Evolutionary conservation across 2,797 vertebrate genomes (phyloP), one percentile per base, ranked within the genome.

Genomic region (Hypotaenidia philippensis): DNA sequence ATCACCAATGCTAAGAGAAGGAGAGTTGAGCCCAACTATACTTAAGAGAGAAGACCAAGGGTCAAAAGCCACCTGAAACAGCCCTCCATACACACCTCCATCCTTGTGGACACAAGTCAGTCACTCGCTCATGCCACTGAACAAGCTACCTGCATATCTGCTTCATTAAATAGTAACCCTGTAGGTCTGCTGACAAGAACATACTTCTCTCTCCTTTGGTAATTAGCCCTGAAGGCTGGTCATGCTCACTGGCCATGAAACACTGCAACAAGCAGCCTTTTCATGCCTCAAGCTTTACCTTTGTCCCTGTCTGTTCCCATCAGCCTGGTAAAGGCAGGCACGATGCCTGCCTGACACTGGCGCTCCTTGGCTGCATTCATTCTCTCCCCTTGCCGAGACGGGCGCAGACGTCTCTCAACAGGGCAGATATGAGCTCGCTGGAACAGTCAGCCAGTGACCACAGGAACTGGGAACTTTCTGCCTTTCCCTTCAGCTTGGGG

Each of bases 131-230:
- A 34, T 55, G 64, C 83, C 78, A 59, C 9, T 57, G 90, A 96
- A 87, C 94, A 88, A 94, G 93, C 66, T 96, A 80, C 93, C 92
- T 78, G 93, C 86, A 86, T 96, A 81, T 94, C 94, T 96, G 90
- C 92, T 95, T 95, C 96, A 97, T 97, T 97, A 97, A 97, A 95
- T 94, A 96, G 95, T 96, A 97, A 97, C 95, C 91, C 94, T 90
- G 93, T 69, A 91, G 93, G 93, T 95, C 95, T 91, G 91, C 93
- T 95, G 96, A 97, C 95, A 97, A 95, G 93, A 96, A 96, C 95
- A 92, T 90, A 94, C 93, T 94, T 95, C 95, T 95, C 94, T 83
- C 80, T 77, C 93, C 93, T 87, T 45, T 41, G 93, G 93, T 95
- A 97, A 97, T 97, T 97, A 95, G 96, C 95, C 96, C 95, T 89